These are phyloP conservation scores for Tetragonula carbonaria DNA, from an alignment of 2,888 invertebrate species.

Conservation along the genomic window DNA sequence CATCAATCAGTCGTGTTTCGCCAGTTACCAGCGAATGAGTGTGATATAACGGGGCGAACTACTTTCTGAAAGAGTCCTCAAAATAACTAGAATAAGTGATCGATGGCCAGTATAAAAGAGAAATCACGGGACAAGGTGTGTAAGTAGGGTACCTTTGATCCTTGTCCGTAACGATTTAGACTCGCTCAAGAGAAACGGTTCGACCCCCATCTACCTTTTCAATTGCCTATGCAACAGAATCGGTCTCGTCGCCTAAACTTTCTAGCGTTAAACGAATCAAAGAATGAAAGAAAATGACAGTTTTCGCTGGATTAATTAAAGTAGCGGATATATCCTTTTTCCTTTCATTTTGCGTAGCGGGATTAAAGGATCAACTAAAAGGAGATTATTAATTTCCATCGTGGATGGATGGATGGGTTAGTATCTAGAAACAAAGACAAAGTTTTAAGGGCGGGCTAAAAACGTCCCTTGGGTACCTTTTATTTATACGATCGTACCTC, in stretches of 20 bases:
- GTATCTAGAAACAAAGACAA: too few species aligned
- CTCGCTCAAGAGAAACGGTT: constrained; percentile 61
- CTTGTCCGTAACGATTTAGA: constrained; percentile 58
- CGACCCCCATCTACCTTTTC: constrained; percentile 56
- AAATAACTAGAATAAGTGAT: constrained; percentile 24
- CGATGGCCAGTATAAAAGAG: constrained; percentile 51
- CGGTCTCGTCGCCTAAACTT: constrained; percentile 40
- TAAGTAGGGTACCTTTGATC: constrained; percentile 68
- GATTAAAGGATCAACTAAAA: constrained; percentile 34
- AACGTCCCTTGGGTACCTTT: neutral
- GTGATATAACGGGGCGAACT: constrained; percentile 17
- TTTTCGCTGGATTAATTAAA: constrained; percentile 12
- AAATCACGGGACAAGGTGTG: constrained; percentile 48
- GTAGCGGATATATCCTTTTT: neutral
- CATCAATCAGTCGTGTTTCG: neutral
- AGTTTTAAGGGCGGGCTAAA: neutral
- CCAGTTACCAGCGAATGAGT: neutral
- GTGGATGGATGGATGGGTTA: neutral
- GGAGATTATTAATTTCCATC: neutral
- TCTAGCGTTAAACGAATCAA: constrained; percentile 60
- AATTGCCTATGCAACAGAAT: constrained; percentile 37
- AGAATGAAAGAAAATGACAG: constrained; percentile 42
- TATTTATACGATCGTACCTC: constrained; percentile 71
- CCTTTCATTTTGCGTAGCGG: neutral
- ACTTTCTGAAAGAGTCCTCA: constrained; percentile 30